Base-by-base conservation (phyloP, 2,888 invertebrate genomes). In the Melanargia galathea region DNA sequence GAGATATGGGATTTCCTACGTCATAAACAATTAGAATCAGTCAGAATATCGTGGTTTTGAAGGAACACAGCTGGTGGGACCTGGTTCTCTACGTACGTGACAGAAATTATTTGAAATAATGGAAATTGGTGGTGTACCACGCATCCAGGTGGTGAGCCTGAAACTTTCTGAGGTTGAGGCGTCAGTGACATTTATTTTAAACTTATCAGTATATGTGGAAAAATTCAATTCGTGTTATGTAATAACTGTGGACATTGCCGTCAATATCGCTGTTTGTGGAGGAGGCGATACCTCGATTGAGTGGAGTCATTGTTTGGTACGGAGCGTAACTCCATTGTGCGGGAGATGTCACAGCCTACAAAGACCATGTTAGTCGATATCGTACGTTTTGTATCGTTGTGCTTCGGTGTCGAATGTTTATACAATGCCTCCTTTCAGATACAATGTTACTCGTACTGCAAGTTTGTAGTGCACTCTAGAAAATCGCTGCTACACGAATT, bases 211-310 rank as follows among this genome's bases (percentile, higher is more conserved):
- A 26, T 6, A 26, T 26, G 6, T 18, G 2, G 45, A 20, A 45
- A 22, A 22, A 46, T 33, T 16, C 10, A 46, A 46, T 51, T 30
- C 18, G 3, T 16, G 38, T 18, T 43, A 22, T 46, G 26, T 20
- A 33, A 54, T 46, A 46, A 46, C 30, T 24, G 45, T 20, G 30
- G 24, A 7, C 46, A 35, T 26, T 45, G 56, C 16, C 13, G 48
- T 56, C 46, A 65, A 65, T 43, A 57, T 46, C 60, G 55, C 68
- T 75, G 72, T 75, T 73, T 74, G 69, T 68, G 65, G 65, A 71
- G 67, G 68, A 64, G 69, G 69, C 73, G 72, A 75, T 76, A 71
- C 71, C 71, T 70, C 76, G 74, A 77, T 74, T 73, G 76, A 75
- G 71, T 75, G 71, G 67, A 70, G 69, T 69, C 71, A 75, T 75